Evolutionary conservation across 2,797 vertebrate genomes (phyloP).

Genomic region (Lophius americanus): DNA sequence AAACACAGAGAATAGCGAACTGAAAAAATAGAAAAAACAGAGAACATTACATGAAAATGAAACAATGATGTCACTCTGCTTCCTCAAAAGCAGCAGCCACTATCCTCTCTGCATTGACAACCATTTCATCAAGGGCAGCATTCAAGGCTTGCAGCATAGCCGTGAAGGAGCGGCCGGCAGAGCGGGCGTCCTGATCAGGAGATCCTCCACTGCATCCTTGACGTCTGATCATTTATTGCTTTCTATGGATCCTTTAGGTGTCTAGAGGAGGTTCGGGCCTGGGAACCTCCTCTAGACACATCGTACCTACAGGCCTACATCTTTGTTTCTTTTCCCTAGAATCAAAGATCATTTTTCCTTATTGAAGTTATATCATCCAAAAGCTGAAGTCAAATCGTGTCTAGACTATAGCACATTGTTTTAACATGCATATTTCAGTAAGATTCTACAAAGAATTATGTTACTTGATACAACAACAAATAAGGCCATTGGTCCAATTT

Average conservation of each 20-base stretch:
- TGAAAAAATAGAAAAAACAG: conserved; percentile 12
- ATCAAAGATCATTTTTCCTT: not conserved
- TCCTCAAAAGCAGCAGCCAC: conserved; percentile 45
- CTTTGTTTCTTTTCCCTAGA: not conserved
- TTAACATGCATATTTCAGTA: no score
- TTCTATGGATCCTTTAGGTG: conserved; percentile 78
- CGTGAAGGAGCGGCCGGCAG: conserved; percentile 72
- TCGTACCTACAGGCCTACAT: no score
- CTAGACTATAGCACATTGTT: no score
- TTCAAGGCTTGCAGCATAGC: conserved; percentile 79
- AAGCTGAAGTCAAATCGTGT: no score
- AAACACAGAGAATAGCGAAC: no score
- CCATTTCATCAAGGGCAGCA: conserved; percentile 78
- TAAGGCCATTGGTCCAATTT: no score
- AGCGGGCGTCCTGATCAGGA: conserved; percentile 78
- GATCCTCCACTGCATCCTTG: conserved; percentile 78
- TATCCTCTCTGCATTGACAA: conserved; percentile 74
- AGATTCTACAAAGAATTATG: no score
- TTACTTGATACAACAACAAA: no score
- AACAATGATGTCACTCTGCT: conserved; percentile 32
- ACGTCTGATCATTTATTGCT: conserved; percentile 78
- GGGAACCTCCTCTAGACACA: conserved; percentile 28
- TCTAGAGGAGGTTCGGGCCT: conserved; percentile 76
- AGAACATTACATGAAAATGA: conserved; percentile 12
- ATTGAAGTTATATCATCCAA: no score